phyloP scores from a whole-genome alignment of 2,888 invertebrate species.

The Ophraella communa region DNA sequence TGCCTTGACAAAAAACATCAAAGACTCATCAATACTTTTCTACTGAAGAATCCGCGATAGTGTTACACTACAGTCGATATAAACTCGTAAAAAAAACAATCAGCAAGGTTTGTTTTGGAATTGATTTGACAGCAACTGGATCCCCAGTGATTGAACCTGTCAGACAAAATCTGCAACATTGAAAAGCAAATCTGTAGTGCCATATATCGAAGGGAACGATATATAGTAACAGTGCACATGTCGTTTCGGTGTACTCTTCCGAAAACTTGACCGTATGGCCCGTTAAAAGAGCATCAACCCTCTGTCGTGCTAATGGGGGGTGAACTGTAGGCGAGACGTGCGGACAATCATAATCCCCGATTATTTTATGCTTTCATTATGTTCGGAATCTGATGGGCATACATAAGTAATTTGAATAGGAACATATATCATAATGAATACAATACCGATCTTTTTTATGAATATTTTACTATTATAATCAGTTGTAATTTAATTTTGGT shows the following conservation, averaged over 20 bases:
- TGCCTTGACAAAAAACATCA: too few species aligned
- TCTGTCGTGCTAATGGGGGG: constrained; percentile 27
- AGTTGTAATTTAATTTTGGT: too few species aligned
- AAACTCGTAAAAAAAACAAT: not conserved
- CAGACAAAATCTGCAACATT: constrained; percentile 6
- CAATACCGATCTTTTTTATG: too few species aligned
- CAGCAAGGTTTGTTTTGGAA: not conserved
- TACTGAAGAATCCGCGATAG: too few species aligned
- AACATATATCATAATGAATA: not conserved
- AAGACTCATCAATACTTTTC: too few species aligned
- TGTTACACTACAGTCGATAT: too few species aligned
- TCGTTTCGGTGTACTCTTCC: constrained; percentile 30
- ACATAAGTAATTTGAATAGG: not conserved
- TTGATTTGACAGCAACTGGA: constrained; percentile 16
- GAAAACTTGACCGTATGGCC: constrained; percentile 58
- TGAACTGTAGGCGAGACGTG: constrained; percentile 52
- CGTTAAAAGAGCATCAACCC: constrained; percentile 56
- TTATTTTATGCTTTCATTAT: constrained; percentile 26
- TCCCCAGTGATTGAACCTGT: constrained; percentile 17
- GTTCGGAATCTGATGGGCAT: not conserved
- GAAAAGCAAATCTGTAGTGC: not conserved
- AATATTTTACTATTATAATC: too few species aligned
- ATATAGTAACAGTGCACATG: constrained; percentile 35
- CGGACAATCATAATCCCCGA: constrained; percentile 59
- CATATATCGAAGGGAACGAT: not conserved